These are phyloP conservation scores for Plutomurus gul DNA, from an alignment of 1,140 invertebrate species.

Conservation along the genomic window DNA sequence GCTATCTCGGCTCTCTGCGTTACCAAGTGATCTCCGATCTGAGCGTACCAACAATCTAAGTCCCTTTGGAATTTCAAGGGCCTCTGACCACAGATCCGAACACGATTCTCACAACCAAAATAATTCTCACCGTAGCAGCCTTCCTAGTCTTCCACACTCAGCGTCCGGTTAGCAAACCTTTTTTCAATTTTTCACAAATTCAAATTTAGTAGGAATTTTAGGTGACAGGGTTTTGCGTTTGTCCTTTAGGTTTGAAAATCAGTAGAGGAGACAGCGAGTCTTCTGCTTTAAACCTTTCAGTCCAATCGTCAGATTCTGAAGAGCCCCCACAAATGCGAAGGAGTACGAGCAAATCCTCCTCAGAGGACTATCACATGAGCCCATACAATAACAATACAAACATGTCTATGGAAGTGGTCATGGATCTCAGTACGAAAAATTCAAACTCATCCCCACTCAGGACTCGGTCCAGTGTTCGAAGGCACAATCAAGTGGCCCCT, in stretches of 20 bases:
- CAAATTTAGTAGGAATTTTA: too few species aligned
- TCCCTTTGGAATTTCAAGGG: too few species aligned
- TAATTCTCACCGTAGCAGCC: too few species aligned
- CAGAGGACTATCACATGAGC: neutral
- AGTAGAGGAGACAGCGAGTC: neutral
- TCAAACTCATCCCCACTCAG: neutral
- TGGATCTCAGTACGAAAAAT: neutral
- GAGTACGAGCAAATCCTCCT: neutral
- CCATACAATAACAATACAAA: neutral
- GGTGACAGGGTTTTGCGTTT: neutral
- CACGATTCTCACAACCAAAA: neutral
- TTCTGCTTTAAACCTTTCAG: neutral
- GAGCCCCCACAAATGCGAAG: neutral
- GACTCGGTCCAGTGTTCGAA: neutral
- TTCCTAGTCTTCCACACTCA: too few species aligned
- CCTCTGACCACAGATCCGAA: neutral
- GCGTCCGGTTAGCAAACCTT: too few species aligned
- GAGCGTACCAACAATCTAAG: too few species aligned
- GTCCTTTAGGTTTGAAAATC: neutral
- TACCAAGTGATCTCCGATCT: too few species aligned
- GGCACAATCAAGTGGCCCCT: too few species aligned
- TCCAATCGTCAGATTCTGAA: neutral
- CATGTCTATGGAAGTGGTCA: neutral
- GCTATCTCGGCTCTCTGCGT: neutral
- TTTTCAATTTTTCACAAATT: too few species aligned